Evolutionary conservation across 2,113 vertebrate genomes (phyloP).

Genomic region (Rhea pennata): DNA sequence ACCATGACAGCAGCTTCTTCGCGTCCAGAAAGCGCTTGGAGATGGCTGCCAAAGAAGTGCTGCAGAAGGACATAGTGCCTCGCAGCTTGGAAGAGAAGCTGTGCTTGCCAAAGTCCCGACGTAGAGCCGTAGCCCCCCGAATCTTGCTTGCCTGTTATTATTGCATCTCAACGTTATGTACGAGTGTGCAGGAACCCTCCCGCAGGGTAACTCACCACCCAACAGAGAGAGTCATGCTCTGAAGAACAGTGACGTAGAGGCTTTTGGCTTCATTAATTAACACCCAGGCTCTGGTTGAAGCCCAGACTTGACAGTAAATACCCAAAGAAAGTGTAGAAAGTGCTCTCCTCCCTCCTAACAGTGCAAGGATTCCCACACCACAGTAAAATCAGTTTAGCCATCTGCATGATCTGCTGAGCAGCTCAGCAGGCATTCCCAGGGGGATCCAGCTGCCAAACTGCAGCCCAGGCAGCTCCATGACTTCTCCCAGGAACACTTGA

Average conservation of each 20-base stretch:
- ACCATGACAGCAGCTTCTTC: not conserved
- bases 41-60: not conserved
- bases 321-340: not conserved
- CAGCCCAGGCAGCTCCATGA: accelerated
- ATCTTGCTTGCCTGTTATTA: not conserved
- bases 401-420: not conserved
- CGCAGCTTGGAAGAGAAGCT: not conserved
- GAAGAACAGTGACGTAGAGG: not conserved
- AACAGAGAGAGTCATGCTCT: not conserved
- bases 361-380: not conserved
- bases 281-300: not conserved
- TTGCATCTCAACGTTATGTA: not conserved
- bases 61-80: accelerated
- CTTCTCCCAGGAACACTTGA: not conserved
- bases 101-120: accelerated
- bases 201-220: accelerated
- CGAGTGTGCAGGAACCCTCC: not conserved
- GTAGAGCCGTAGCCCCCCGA: not conserved
- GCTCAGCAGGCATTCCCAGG: not conserved
- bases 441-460: accelerated
- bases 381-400: accelerated
- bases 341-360: not conserved
- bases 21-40: not conserved
- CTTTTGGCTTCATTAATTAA: not conserved
- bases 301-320: not conserved